These are phyloP conservation scores for Drosophila fuyamai DNA, from an alignment of 1,140 invertebrate species.

Conservation along the genomic window DNA sequence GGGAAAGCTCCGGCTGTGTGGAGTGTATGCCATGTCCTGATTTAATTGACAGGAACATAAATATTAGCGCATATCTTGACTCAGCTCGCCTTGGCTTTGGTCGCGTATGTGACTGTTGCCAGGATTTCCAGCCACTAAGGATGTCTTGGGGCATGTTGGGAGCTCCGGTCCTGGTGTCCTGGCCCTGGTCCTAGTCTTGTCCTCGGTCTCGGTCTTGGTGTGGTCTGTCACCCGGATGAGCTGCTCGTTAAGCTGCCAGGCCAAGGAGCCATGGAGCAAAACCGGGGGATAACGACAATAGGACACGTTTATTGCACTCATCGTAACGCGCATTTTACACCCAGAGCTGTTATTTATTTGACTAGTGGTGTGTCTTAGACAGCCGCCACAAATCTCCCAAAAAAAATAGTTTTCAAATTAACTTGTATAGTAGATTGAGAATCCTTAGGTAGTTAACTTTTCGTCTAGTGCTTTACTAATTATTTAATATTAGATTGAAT, in stretches of 20 bases:
- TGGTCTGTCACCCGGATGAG: constrained; percentile 63
- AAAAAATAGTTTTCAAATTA: constrained; percentile 7
- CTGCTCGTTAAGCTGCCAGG: constrained; percentile 76
- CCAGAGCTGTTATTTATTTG: constrained; percentile 65
- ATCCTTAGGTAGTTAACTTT: neutral
- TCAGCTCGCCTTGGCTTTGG: constrained; percentile 50
- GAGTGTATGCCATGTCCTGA: constrained; percentile 73
- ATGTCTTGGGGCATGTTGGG: constrained; percentile 40
- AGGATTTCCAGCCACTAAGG: constrained; percentile 44
- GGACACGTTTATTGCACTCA: constrained; percentile 69
- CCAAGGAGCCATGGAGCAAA: neutral
- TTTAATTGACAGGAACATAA: constrained; percentile 84
- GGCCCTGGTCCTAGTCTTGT: constrained; percentile 12
- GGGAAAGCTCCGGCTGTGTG: constrained; percentile 6
- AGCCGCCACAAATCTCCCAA: neutral
- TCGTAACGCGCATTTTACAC: constrained; percentile 66
- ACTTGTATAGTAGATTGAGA: neutral
- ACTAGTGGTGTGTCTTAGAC: constrained; percentile 29
- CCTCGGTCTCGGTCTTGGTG: constrained; percentile 1
- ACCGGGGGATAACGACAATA: constrained; percentile 23
- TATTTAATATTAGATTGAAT: neutral
- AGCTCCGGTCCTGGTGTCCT: constrained; percentile 4
- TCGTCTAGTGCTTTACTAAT: neutral
- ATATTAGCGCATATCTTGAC: constrained; percentile 82
- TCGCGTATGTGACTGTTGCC: constrained; percentile 61